phyloP scores from a whole-genome alignment of 2,113 vertebrate species.

The Daubentonia madagascariensis region DNA sequence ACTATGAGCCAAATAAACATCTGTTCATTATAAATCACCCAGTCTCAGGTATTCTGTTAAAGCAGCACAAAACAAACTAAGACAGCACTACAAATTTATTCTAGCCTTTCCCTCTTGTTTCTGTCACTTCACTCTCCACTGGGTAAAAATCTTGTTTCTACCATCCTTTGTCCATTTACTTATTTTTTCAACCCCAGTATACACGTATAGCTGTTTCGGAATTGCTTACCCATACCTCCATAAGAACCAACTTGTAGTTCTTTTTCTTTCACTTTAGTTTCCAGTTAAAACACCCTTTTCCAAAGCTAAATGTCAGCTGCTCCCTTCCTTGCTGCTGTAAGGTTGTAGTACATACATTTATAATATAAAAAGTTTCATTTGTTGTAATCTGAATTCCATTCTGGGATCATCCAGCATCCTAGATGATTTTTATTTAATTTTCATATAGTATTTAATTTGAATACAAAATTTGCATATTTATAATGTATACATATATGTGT shows the following conservation, averaged over 20 bases:
- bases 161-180: neutral
- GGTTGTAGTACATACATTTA: neutral
- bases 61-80: neutral
- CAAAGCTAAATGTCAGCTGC: neutral
- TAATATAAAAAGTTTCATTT: neutral
- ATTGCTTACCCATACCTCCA: neutral
- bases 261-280: neutral
- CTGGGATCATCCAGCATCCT: neutral
- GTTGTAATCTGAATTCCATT: neutral
- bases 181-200: neutral
- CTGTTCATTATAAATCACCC: neutral
- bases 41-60: neutral
- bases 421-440: neutral
- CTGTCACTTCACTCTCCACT: neutral
- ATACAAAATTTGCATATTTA: neutral
- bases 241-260: neutral
- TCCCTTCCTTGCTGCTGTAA: neutral
- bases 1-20: neutral
- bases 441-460: neutral
- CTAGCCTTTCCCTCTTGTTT: neutral
- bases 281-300: neutral
- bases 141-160: neutral
- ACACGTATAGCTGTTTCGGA: neutral
- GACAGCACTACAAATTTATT: neutral
- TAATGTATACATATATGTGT: no score